Base-by-base conservation (phyloP, 2,888 invertebrate species). In the Oasisia sp. region DNA sequence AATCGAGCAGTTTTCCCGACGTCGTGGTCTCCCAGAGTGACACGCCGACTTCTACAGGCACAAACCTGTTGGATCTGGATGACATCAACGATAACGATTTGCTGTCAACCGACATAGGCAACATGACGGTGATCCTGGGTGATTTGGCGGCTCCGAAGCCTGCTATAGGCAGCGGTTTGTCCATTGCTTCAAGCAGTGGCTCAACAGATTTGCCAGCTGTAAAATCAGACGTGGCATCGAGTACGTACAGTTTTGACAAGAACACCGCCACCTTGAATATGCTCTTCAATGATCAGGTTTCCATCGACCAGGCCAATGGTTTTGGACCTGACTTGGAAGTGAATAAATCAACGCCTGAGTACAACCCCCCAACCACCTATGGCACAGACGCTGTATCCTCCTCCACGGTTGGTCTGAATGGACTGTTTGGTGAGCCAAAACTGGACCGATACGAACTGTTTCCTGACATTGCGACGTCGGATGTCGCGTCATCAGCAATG, bases 21-120 rank as follows among this genome's bases (percentile, higher is more conserved):
- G 45, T 32, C n/a, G 44, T 14, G 50, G 91, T 38, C 50, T n/a
- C 91, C 91, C 91, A 38, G 50, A 19, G 50, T 50, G 50, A 32
- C 50, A 56, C 92, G 27, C 58, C 90, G 3, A 90, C 56, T 45
- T 38, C 89, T 32, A 32, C 90, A 3, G 50, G 32, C n/a, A 56
- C 91, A 32, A 58, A 93, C 19, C 91, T 92, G n/a, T 44, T 92
- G n/a, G 94, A 94, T 91, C 92, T 94, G 27, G 94, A 94, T 92
- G 94, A 94, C 45, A 94, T 94, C 74, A 94, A 93, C 58, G 94
- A 94, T 92, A 93, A 92, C 74, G 94, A 94, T 92, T 91, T 94
- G 32, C 90, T 90, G 44, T 92, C 93, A 4, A 90, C 92, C 0
- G 93, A 94, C 92, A 92, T 93, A 2, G 91, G 90, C 9, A 93